Evolutionary conservation across 2,797 vertebrate species (phyloP).

Genomic region (Coreius guichenoti): DNA sequence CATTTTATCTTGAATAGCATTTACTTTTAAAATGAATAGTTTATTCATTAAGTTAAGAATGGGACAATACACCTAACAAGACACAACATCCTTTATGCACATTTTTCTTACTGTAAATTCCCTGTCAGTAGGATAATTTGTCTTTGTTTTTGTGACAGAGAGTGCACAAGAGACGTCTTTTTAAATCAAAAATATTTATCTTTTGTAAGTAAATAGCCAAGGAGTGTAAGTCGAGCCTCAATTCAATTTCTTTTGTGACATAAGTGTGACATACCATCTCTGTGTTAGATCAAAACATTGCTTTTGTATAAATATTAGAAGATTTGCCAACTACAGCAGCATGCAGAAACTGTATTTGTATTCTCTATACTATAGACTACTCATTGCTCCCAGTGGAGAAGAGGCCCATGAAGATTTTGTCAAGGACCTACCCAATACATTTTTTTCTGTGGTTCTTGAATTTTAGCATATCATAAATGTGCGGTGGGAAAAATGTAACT

Average conservation of each 20-base stretch:
- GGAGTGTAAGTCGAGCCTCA: neutral
- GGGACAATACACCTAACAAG: neutral
- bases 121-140: neutral
- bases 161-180: neutral
- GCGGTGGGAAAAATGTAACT: conserved; percentile 60
- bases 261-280: neutral
- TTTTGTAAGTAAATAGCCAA: neutral
- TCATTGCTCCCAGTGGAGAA: neutral
- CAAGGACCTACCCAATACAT: neutral
- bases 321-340: neutral
- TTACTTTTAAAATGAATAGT: neutral
- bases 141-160: neutral
- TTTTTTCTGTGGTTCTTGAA: no score
- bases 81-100: neutral
- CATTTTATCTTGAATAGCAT: neutral
- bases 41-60: neutral
- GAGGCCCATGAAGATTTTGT: neutral
- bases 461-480: conserved; percentile 10
- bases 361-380: neutral
- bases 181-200: neutral
- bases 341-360: neutral
- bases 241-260: neutral
- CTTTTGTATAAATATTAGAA: neutral
- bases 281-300: neutral
- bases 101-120: neutral